Evolutionary conservation across 2,113 vertebrate genomes (phyloP), one percentile per base, ranked within the genome.

Genomic region (Zapus hudsonius): DNA sequence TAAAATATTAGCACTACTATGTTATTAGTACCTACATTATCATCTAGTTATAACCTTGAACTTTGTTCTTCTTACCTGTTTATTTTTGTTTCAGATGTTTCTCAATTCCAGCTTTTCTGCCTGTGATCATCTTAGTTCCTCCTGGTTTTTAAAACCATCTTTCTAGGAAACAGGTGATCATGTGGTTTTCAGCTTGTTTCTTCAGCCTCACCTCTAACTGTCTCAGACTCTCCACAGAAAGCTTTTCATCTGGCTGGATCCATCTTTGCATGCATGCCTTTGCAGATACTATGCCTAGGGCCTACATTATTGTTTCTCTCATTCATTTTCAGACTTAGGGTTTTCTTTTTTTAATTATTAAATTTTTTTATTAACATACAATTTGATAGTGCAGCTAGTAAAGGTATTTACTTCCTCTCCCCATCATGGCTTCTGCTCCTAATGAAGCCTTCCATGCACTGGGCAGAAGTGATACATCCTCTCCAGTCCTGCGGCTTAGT

Each of bases 51-150:
- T 33, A 86, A 83, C 47, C 79, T 88, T 59, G 19, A 78, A 33
- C 8, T 87, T 73, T n/a, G 42, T 4, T n/a, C 29, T 52, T 67
- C 5, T 57, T 79, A 59, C 52, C 11, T 84, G 38, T 76, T 72
- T 19, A 70, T 87, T 87, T 95, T 92, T 64, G 10, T 88, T 12
- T 91, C 27, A 44, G 23, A 10, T 81, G 19, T 91, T 87, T 93
- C 36, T 67, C 36, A 25, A 84, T 0, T 29, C 9, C n/a, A 82
- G 4, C 15, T 90, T 92, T 91, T 40, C 57, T 74, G 33, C 36
- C 57, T 69, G 20, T 87, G 40, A 42, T 74, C 61, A 59, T 78
- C 57, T 75, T 69, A 19, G 40, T 44, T 1, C 36, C 20, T 92
- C 59, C 4, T 63, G n/a, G 76, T 72, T 76, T 89, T 31, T 47